Percentiles rank a stretch among this genome's conserved stretches.
phyloP scores from a whole-genome alignment of 1,140 invertebrate species.

The Adelges cooleyi region DNA sequence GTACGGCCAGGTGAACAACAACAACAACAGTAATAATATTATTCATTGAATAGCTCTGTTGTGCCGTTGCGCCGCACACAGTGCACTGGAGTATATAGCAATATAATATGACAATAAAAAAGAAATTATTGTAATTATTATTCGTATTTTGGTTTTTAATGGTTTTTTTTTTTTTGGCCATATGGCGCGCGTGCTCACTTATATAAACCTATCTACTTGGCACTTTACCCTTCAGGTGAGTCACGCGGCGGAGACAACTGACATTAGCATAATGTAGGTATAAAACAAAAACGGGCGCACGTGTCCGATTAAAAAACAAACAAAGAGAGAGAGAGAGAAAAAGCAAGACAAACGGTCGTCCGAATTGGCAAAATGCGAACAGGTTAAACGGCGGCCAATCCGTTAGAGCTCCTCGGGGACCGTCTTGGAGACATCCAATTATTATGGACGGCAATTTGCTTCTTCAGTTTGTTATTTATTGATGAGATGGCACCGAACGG shows the following conservation, averaged over 20 bases:
- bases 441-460: background rate
- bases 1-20: constrained; percentile 2
- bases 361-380: background rate
- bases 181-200: background rate
- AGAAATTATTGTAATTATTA: background rate
- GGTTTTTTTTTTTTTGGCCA: background rate
- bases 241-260: background rate
- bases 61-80: too few relatives aligned
- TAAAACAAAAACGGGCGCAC: constrained; percentile 10
- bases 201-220: background rate
- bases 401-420: background rate
- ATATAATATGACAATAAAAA: background rate
- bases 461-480: background rate
- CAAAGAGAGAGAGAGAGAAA: too few relatives aligned
- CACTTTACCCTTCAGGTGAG: constrained; percentile 17
- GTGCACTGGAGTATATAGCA: too few relatives aligned
- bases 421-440: background rate
- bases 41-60: background rate
- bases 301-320: background rate
- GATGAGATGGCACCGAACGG: background rate
- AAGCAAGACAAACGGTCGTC: background rate
- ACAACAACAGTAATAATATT: background rate
- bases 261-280: background rate
- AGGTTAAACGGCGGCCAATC: background rate
- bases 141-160: constrained; percentile 6